Evolutionary conservation across 2,888 invertebrate species (phyloP), one percentile per base, ranked within the genome.

Genomic region (Hoplodrina blanda): DNA sequence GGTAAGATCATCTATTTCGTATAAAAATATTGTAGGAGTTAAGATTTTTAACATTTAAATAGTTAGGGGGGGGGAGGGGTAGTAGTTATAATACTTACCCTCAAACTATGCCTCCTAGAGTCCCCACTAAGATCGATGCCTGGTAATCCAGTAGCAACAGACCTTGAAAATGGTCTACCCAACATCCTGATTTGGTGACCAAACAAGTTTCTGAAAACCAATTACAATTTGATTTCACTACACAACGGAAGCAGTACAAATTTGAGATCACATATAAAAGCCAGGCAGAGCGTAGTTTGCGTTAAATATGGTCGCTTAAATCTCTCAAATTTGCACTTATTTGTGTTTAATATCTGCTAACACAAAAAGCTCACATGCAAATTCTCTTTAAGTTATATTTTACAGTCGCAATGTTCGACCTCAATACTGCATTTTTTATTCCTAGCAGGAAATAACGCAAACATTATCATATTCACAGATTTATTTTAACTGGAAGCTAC

Each of bases 141-240:
- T 19, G 96, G 95, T 77, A 96, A 92, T 37, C 97, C 96, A 75
- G 97, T 97, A 41, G 97, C 97, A 69, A 97, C 97, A 55, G 97
- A 97, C 86, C 97, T 96, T 74, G 97, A 97, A 89, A 97, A 97
- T 62, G 97, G 97, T 85, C 97, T 94, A 83, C 97, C 97, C 90
- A 97, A 94, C 92, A 97, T 97, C 80, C 97, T 96, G 89, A 97
- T 97, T 90, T 97, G 96, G 78, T 96, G 96, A 75, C 97, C 96
- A 88, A 97, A 96, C 94, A 97, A 97, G 87, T 97, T 96, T 90
- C 97, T 96, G 95, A 94, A 94, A 97, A 80, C 94, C 92, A 91
- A 88, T 82, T 68, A 81, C 70, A 77, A 85, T 80, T 86, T 86
- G 78, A 89, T 86, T 87, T 82, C 74, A 78, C 78, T 93, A 95